Conservation (phyloP, 2,113 vertebrate genomes). For the Sorex araneus region DNA sequence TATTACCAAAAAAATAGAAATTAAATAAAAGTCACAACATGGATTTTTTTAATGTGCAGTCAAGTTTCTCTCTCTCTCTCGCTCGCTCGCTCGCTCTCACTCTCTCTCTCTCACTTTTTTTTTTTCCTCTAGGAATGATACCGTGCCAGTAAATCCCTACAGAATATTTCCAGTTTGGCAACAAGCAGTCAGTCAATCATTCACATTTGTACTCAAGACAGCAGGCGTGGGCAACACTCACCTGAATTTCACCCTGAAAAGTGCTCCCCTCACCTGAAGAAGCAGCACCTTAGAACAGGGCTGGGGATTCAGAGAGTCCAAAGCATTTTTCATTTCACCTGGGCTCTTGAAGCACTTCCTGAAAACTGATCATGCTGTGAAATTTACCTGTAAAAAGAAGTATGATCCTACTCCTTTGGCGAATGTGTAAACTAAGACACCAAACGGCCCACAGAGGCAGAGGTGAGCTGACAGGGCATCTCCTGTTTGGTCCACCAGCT, state of each 20-base stretch:
- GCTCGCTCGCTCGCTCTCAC: background rate
- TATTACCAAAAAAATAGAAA: slow-evolving; percentile 91
- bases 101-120: slow-evolving; percentile 48
- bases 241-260: slow-evolving; percentile 48
- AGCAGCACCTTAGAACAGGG: background rate
- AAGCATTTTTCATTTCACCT: slow-evolving; percentile 57
- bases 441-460: slow-evolving; percentile 51
- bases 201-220: slow-evolving; percentile 91
- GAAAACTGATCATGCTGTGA: slow-evolving; percentile 83
- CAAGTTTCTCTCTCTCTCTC: slow-evolving; percentile 88
- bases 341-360: slow-evolving; percentile 80
- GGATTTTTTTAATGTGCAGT: slow-evolving; percentile 96
- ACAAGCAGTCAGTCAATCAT: slow-evolving; percentile 90
- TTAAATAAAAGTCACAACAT: slow-evolving; percentile 95
- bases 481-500: slow-evolving; percentile 7
- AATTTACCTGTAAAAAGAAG: slow-evolving; percentile 80
- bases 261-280: slow-evolving; percentile 66
- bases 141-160: slow-evolving; percentile 94
- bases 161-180: slow-evolving; percentile 98
- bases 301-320: slow-evolving; percentile 46
- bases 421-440: slow-evolving; percentile 82
- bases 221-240: slow-evolving; percentile 86
- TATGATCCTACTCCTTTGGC: slow-evolving; percentile 77
- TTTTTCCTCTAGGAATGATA: slow-evolving; percentile 91
- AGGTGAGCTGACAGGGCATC: background rate